phyloP scores from a whole-genome alignment of 2,888 invertebrate genomes.

The Drosophila multiciliata region DNA sequence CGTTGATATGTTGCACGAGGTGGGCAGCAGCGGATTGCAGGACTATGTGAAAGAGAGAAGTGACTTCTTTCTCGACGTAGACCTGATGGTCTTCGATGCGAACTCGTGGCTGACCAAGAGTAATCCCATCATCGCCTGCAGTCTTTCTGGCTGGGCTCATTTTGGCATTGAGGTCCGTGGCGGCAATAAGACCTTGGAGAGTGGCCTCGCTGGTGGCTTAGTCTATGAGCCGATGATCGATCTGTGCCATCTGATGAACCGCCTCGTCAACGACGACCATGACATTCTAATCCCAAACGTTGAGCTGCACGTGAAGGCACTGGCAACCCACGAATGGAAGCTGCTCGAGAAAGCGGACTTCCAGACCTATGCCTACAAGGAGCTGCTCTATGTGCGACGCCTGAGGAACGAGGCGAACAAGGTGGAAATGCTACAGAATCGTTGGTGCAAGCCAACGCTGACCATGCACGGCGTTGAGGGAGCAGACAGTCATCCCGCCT shows the following conservation, averaged over 20 bases:
- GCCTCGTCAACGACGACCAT: slow-evolving; percentile 25
- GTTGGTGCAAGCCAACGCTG: slow-evolving; percentile 53
- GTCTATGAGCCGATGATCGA: slow-evolving; percentile 62
- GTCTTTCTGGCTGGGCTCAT: slow-evolving; percentile 48
- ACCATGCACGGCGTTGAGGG: slow-evolving; percentile 60
- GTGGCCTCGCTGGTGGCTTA: slow-evolving; percentile 47
- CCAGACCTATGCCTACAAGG: slow-evolving; percentile 39
- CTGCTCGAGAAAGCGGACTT: slow-evolving; percentile 47
- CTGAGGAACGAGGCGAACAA: slow-evolving; percentile 35
- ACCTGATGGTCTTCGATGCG: slow-evolving; percentile 40
- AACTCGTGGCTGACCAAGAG: slow-evolving; percentile 48
- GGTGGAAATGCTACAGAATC: slow-evolving; percentile 35
- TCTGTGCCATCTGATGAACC: slow-evolving; percentile 56
- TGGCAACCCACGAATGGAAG: slow-evolving; percentile 31
- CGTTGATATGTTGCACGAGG: slow-evolving; percentile 51
- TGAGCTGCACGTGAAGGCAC: slow-evolving; percentile 1
- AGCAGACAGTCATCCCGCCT: slow-evolving; percentile 15
- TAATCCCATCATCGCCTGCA: slow-evolving; percentile 44
- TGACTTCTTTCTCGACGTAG: slow-evolving; percentile 52
- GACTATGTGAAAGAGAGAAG: not conserved
- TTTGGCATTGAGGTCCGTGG: slow-evolving; percentile 47
- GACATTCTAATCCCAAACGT: slow-evolving; percentile 27
- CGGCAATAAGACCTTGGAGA: slow-evolving; percentile 46
- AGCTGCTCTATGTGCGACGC: slow-evolving; percentile 39
- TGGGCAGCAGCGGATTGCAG: slow-evolving; percentile 49